A percentile compares a stretch with the other conserved stretches of the same genome.
Conservation (phyloP, 53 echinoderm and acorn worm genomes). For the Mesocentrotus franciscanus region DNA sequence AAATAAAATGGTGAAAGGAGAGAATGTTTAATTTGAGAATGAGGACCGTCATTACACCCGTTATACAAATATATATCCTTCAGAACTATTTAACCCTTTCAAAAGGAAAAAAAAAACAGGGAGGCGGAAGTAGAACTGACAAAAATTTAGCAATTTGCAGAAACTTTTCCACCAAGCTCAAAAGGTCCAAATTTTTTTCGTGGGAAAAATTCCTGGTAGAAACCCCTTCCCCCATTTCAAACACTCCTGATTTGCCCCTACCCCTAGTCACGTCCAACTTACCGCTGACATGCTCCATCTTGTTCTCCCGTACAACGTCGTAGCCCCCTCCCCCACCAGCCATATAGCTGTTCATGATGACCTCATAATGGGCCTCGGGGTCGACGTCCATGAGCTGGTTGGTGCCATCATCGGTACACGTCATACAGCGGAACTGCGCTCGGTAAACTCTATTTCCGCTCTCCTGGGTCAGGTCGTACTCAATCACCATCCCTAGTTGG, state of each 20-base stretch:
- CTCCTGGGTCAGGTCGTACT: conserved; percentile 80
- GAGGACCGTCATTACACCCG: background rate
- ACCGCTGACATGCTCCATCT: conserved; percentile 80
- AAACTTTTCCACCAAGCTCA: too few relatives aligned
- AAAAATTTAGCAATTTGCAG: too few relatives aligned
- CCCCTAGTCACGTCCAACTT: conserved; percentile 12
- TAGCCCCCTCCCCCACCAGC: conserved; percentile 94
- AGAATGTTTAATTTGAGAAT: background rate
- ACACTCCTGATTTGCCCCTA: background rate
- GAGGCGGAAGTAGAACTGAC: too few relatives aligned
- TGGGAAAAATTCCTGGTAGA: too few relatives aligned
- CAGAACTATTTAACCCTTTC: background rate
- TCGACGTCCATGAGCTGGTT: conserved; percentile 62
- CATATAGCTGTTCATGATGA: conserved; percentile 92
- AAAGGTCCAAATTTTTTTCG: too few relatives aligned
- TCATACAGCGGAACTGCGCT: conserved; percentile 75
- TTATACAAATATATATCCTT: too few relatives aligned
- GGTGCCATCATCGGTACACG: conserved; percentile 45
- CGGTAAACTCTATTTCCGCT: conserved; percentile 76
- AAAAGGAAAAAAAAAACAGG: background rate
- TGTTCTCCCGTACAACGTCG: conserved; percentile 70
- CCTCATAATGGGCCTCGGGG: conserved; percentile 68
- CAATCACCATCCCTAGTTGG: conserved; percentile 75
- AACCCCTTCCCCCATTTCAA: background rate
- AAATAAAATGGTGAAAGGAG: background rate